Evolutionary conservation across 2,113 vertebrate genomes (phyloP).

Genomic region (Xiphorhynchus elegans): DNA sequence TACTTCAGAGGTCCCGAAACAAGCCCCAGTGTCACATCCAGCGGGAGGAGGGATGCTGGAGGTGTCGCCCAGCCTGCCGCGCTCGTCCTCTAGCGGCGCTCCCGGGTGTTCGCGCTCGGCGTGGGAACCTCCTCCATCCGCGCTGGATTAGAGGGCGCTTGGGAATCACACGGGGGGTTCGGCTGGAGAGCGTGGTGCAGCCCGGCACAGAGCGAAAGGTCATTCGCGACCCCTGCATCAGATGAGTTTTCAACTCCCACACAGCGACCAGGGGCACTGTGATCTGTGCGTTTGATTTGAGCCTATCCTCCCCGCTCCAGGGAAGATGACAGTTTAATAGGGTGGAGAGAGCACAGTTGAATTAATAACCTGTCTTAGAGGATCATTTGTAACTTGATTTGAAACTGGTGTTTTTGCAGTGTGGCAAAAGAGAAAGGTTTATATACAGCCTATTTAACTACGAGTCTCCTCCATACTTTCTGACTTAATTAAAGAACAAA

Average conservation of each 20-base stretch:
- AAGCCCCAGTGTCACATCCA: not conserved
- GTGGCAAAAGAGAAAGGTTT: not conserved
- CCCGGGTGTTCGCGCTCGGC: not conserved
- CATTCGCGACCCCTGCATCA: not conserved
- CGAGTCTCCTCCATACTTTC: not conserved
- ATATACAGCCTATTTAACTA: not conserved
- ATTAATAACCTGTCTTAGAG: not conserved
- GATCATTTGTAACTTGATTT: not conserved
- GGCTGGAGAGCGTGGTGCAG: not conserved
- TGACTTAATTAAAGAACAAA: not conserved
- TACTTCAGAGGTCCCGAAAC: not conserved
- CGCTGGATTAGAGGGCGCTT: not conserved
- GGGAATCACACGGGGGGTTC: not conserved
- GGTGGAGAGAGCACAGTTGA: not conserved
- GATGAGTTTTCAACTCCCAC: constrained; percentile 28
- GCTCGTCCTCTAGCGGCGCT: not conserved
- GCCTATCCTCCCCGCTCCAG: not conserved
- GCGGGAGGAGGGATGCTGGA: fast-evolving
- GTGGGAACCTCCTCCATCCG: not conserved
- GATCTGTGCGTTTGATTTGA: not conserved
- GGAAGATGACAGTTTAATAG: constrained; percentile 11
- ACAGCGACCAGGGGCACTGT: not conserved
- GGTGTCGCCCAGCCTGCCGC: not conserved
- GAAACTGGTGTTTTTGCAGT: not conserved
- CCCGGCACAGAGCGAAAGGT: not conserved